Evolutionary conservation across 2,113 vertebrate genomes (phyloP).

Genomic region (Orcinus orca): DNA sequence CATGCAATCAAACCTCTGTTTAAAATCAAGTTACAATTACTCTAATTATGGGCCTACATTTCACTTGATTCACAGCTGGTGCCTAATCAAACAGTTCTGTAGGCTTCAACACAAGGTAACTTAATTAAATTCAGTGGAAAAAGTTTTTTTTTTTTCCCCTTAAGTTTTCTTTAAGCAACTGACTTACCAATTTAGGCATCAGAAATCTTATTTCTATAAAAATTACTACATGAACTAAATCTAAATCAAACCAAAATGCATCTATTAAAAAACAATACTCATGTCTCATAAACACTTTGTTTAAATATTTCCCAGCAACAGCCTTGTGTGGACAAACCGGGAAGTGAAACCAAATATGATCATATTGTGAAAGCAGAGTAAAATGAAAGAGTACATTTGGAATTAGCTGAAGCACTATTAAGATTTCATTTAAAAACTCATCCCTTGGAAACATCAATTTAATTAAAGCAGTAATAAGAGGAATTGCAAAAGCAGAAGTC

Average conservation of each 20-base stretch:
- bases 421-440: constrained; percentile 57
- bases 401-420: constrained; percentile 29
- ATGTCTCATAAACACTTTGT: constrained; percentile 31
- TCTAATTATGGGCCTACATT: constrained; percentile 28
- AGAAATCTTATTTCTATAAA: constrained; percentile 37
- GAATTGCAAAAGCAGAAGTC: constrained; percentile 41
- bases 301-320: constrained; percentile 61
- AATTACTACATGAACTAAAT: constrained; percentile 5
- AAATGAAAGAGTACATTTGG: constrained; percentile 10
- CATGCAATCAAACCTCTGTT: constrained; percentile 11
- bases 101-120: constrained; percentile 26
- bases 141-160: neutral
- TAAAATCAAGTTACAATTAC: constrained; percentile 56
- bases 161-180: neutral
- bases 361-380: neutral
- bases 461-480: constrained; percentile 37
- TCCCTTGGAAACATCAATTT: constrained; percentile 49
- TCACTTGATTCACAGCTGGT: constrained; percentile 43
- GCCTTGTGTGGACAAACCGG: constrained; percentile 43
- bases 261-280: constrained; percentile 10
- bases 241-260: constrained; percentile 21
- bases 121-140: constrained; percentile 30
- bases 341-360: constrained; percentile 61
- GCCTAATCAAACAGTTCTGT: constrained; percentile 45
- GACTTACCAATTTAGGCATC: neutral